Evolutionary conservation across 2,888 invertebrate species (phyloP), one percentile per base, ranked within the genome.

Genomic region (Caenorhabditis sulstoni): DNA sequence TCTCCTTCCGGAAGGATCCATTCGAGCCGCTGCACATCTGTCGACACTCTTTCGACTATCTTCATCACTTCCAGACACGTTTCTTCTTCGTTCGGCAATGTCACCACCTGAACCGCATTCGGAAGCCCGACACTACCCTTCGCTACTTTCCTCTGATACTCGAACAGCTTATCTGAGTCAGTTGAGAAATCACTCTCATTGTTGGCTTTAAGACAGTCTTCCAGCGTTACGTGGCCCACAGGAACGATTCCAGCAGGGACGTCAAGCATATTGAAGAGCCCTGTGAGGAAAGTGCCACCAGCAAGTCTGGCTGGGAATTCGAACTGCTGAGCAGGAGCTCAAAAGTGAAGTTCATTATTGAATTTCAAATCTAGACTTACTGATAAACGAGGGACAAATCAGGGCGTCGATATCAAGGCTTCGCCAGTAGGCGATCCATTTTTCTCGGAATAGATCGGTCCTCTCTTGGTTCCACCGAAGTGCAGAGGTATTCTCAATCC

Each of bases 201-300:
- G 58, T 75, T 45, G n/a, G 61, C 53, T n/a, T n/a, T n/a, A 16
- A 86, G 83, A 52, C 87, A 87, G 5, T 81, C 61, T 12, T 78
- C 37, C 9, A n/a, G n/a, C n/a, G 75, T 85, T 2, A 86, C 90
- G 22, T 79, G 85, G 8, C 89, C 90, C 39, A 90, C 87, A 4
- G 91, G 91, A 8, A 91, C 88, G 11, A 90, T 86, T 5, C 91
- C 91, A 22, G 89, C 87, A 0, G 91, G 91, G 47, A 89, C 89
- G 82, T 91, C 90, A 11, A 91, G 80, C 68, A 90, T 75, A 70
- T 91, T 91, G 84, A 85, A 91, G 18, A 90, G 67, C 3, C 83
- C 82, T 0, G 90, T 91, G 20, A 85, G 84, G 39, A 87, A 85
- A 3, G 82, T 86, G 7, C 85, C 90, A 3, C 83, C 78, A 11